Conservation (phyloP, 2,797 vertebrate species). For the Champsocephalus esox region DNA sequence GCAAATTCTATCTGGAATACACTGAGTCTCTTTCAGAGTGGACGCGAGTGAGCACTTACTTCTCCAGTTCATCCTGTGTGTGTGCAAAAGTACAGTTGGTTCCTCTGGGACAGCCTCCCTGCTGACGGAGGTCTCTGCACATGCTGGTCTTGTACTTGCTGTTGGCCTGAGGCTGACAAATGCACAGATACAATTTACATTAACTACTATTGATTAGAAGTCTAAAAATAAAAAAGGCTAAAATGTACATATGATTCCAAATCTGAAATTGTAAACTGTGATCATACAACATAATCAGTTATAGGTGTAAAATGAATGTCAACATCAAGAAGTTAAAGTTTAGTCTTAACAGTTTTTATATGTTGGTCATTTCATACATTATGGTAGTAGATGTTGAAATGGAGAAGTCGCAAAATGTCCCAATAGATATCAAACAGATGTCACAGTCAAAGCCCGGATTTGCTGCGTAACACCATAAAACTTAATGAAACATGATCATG, state of each 20-base stretch:
- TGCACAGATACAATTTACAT: conserved; percentile 22
- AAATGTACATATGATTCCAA: not conserved
- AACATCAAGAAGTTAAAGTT: conserved; percentile 1
- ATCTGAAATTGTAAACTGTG: not conserved
- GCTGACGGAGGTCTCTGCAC: conserved; percentile 96
- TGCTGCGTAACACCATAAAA: not conserved
- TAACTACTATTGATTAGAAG: not conserved
- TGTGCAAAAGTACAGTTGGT: conserved; percentile 97
- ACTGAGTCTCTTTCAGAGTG: not conserved
- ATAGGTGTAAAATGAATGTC: conserved; percentile 18
- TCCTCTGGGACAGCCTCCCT: conserved; percentile 95
- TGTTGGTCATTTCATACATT: not conserved
- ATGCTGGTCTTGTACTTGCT: conserved; percentile 99
- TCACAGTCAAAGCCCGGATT: not conserved
- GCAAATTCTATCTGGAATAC: conserved; percentile 2
- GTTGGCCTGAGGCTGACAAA: conserved; percentile 92
- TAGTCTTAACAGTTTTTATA: conserved; percentile 2
- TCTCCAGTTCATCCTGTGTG: conserved; percentile 97
- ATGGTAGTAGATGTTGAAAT: not conserved
- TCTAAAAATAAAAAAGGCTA: not conserved
- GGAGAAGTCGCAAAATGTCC: not conserved
- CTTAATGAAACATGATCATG: not conserved
- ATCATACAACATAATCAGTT: conserved; percentile 7
- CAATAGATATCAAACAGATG: conserved; percentile 9
- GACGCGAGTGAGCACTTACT: conserved; percentile 83